Evolutionary conservation across 1,140 invertebrate genomes (phyloP), one percentile per base, ranked within the genome.

Genomic region (Globodera ellingtonae): DNA sequence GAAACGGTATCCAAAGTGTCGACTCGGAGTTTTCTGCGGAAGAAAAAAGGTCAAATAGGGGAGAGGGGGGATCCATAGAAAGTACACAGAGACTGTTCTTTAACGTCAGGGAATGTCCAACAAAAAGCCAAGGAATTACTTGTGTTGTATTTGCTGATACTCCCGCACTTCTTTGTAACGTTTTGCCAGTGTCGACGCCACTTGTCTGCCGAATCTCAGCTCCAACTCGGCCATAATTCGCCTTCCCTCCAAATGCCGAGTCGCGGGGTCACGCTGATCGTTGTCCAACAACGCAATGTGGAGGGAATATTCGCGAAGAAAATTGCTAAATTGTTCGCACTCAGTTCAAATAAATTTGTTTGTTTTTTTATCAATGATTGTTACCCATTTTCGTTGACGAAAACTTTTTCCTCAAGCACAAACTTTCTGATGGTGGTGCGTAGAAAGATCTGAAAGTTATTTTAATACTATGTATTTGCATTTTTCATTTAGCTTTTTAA

Each of bases 391-490:
- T 77, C 75, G 24, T 62, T 67, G 18, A 69, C 24, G 21, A 62
- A 47, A 48, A 88, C 72, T 65, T 72, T 78, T 44, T 89, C 86
- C 67, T 88, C 84, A 13, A 89, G 18, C 3, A 77, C 47, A 74
- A 89, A 85, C 48, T 84, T 82, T 65, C 81, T 84, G 24, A 89
- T 48, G 24, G 89, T 70, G 59, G 90, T 79, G 18, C 56, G 56
- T 18, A 62, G 56, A 18, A 62, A 18, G 18, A 62, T 15, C 56
- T 62, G 52, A 52, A 52, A 13, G 9, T 15, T 6, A 9, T 9
- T 52, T 52, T 24, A 24, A 2, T 35, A 35, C 35, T 0, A 35
- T 35, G 35, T 2, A 35, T 35, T 35, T 35, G 35, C 35, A 35
- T 35, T 35, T 35, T 35, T 35, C 35, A 15, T 59, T 59, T 59